Evolutionary conservation across 2,797 vertebrate genomes (phyloP).

Genomic region (Fringilla coelebs): DNA sequence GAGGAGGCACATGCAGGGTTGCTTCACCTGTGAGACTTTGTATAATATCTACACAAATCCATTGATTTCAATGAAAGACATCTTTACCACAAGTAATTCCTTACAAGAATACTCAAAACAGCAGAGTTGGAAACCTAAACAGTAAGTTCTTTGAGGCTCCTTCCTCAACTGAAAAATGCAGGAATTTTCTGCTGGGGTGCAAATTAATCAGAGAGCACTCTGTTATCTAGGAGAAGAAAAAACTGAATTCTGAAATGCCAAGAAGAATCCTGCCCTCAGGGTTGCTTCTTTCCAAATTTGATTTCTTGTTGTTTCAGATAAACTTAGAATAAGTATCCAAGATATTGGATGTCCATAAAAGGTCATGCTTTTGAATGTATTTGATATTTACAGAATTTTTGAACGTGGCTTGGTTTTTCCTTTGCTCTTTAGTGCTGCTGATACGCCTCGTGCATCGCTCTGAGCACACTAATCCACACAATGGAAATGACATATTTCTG

Average conservation of each 20-base stretch:
- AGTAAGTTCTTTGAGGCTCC: background rate
- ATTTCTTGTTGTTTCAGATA: background rate
- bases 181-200: background rate
- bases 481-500: background rate
- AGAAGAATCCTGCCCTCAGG: background rate
- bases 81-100: background rate
- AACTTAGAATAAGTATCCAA: background rate
- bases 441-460: background rate
- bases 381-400: background rate
- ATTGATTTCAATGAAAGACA: background rate
- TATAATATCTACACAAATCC: background rate
- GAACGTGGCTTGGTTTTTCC: accelerated
- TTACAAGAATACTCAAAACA: background rate
- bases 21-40: background rate
- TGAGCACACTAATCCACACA: background rate
- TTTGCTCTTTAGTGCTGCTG: background rate
- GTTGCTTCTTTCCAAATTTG: background rate
- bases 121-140: background rate
- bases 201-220: background rate
- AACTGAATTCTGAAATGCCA: background rate
- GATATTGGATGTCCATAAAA: background rate
- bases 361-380: background rate
- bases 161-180: background rate
- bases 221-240: background rate
- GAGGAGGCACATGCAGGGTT: background rate